These are phyloP conservation scores for Smittia sp. DNA, from an alignment of 2,888 invertebrate species.

Conservation along the genomic window DNA sequence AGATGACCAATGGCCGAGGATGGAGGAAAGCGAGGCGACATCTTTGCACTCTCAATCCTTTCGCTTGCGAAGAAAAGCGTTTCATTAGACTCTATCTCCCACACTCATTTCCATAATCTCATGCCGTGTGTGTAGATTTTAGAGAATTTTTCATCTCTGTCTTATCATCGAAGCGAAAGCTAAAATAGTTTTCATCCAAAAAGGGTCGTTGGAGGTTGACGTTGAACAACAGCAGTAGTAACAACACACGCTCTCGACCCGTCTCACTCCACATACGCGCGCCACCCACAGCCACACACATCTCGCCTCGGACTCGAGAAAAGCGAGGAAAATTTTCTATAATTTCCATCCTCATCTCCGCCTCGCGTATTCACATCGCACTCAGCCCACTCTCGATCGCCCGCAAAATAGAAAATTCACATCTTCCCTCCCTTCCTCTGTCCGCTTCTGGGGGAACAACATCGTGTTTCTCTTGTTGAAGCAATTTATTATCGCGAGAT, in stretches of 20 bases:
- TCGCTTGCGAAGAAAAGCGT: background rate
- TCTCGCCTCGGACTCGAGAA: constrained; percentile 3
- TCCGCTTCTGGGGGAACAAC: background rate
- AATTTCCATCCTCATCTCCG: background rate
- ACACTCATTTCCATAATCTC: constrained; percentile 31
- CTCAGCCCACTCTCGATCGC: constrained; percentile 6
- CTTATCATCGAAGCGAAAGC: constrained; percentile 22
- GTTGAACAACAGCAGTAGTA: background rate
- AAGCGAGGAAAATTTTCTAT: constrained; percentile 5
- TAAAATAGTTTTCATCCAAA: background rate
- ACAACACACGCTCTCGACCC: background rate
- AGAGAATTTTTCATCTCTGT: constrained; percentile 32
- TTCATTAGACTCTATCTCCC: constrained; percentile 20
- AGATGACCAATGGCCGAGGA: background rate
- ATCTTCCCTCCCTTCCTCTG: background rate
- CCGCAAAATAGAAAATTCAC: constrained; percentile 15
- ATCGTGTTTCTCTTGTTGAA: constrained; percentile 15
- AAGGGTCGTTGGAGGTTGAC: background rate
- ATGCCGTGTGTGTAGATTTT: background rate
- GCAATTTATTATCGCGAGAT: constrained; percentile 40
- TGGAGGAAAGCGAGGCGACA: background rate
- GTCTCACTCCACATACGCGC: background rate
- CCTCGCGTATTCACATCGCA: background rate
- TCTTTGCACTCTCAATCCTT: background rate
- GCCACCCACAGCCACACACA: background rate